Conservation (phyloP, 1,140 invertebrate genomes). For the Drosophila micromelanica region DNA sequence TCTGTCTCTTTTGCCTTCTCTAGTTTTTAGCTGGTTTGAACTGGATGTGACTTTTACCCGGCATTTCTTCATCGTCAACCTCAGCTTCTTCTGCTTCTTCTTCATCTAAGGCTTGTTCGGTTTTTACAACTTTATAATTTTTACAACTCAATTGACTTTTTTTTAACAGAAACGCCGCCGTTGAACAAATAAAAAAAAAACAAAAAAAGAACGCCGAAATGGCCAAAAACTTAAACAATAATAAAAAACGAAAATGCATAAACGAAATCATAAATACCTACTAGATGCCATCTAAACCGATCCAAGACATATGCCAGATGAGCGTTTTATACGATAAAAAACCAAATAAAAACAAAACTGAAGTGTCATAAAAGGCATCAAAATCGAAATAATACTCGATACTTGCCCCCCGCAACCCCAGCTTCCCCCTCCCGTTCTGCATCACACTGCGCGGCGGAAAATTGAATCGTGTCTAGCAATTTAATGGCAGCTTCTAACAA, state of each 20-base stretch:
- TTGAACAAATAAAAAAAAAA: slow-evolving; percentile 31
- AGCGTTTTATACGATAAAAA: slow-evolving; percentile 56
- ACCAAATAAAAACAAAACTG: slow-evolving; percentile 52
- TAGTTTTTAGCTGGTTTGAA: slow-evolving; percentile 55
- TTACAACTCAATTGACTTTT: slow-evolving; percentile 82
- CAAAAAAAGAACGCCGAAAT: slow-evolving; percentile 44
- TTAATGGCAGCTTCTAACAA: slow-evolving; percentile 70
- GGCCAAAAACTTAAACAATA: slow-evolving; percentile 71
- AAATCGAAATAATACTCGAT: slow-evolving; percentile 73
- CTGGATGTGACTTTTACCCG: slow-evolving; percentile 66
- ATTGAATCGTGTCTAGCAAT: slow-evolving; percentile 70
- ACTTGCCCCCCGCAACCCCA: background rate
- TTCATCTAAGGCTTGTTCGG: slow-evolving; percentile 24
- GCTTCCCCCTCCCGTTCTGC: background rate
- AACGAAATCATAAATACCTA: slow-evolving; percentile 81
- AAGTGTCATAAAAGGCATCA: slow-evolving; percentile 82
- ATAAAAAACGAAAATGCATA: slow-evolving; percentile 78
- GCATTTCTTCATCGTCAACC: slow-evolving; percentile 24
- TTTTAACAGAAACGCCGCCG: slow-evolving; percentile 64
- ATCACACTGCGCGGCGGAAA: slow-evolving; percentile 53
- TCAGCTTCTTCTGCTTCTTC: slow-evolving; percentile 9
- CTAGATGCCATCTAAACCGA: slow-evolving; percentile 33
- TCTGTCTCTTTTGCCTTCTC: slow-evolving; percentile 8
- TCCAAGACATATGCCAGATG: slow-evolving; percentile 38
- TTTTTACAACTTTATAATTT: slow-evolving; percentile 81